A percentile compares a stretch with the other conserved stretches of the same genome.
These are phyloP conservation scores for Pristionchus arcanus DNA, from an alignment of 2,888 invertebrate genomes.

Conservation along the genomic window DNA sequence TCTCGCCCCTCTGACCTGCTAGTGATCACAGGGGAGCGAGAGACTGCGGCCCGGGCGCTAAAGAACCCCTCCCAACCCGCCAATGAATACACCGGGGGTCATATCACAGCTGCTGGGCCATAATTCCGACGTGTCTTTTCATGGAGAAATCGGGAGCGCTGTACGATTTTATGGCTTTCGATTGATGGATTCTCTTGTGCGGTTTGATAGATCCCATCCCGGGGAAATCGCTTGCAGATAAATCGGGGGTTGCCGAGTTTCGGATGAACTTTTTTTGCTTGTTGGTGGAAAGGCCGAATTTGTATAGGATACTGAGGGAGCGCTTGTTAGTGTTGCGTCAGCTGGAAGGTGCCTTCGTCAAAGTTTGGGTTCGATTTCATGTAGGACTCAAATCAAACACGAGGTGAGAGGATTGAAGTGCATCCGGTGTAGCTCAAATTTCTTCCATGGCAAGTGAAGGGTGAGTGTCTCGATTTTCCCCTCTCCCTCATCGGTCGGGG, in stretches of 20 bases:
- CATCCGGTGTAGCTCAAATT: neutral
- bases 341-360: neutral
- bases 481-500: neutral
- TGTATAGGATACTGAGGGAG: too few relatives aligned
- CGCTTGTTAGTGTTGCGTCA: neutral
- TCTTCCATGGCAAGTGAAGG: neutral
- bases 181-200: neutral
- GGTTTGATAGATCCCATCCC: neutral
- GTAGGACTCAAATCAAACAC: neutral
- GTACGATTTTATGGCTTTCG: conserved; percentile 45
- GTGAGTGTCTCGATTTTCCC: neutral
- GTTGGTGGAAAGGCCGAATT: too few relatives aligned
- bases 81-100: conserved; percentile 33
- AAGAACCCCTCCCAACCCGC: too few relatives aligned
- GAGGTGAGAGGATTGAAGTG: neutral
- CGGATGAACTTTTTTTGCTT: too few relatives aligned
- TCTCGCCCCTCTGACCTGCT: conserved; percentile 1
- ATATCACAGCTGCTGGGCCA: conserved; percentile 51
- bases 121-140: neutral
- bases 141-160: neutral
- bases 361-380: neutral
- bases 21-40: neutral
- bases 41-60: neutral
- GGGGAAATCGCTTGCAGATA: neutral
- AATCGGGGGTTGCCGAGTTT: neutral